Conservation (phyloP, 1,140 invertebrate species). For the Zaprionus nigranus region DNA sequence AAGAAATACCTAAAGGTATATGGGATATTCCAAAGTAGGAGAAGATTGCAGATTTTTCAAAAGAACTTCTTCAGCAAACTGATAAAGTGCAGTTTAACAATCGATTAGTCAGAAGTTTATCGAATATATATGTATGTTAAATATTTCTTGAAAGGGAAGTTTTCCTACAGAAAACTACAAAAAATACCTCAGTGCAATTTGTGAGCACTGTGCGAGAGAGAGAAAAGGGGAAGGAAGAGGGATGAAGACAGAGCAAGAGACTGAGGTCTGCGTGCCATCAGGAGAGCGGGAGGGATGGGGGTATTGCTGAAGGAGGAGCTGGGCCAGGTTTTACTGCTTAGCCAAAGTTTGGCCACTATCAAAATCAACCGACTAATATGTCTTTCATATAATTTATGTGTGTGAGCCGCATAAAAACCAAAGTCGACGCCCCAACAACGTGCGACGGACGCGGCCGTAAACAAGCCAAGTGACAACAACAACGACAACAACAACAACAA, state of each 20-base stretch:
- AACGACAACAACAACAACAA: conserved; percentile 11
- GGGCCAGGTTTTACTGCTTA: conserved; percentile 38
- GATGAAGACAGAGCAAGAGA: not conserved
- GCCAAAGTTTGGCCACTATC: conserved; percentile 52
- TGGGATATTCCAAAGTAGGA: no score
- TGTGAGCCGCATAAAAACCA: conserved; percentile 52
- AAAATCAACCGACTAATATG: conserved; percentile 57
- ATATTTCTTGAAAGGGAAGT: not conserved
- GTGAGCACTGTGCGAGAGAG: not conserved
- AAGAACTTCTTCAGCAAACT: no score
- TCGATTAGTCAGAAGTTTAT: not conserved
- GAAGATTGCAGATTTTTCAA: not conserved
- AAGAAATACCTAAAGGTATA: no score
- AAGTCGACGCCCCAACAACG: conserved; percentile 38
- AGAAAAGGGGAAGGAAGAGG: not conserved
- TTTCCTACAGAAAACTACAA: not conserved
- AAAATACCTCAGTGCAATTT: not conserved
- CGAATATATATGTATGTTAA: not conserved
- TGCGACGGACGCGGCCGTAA: conserved; percentile 42
- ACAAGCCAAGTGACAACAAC: conserved; percentile 47
- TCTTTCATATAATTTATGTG: conserved; percentile 59
- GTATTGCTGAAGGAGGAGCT: not conserved
- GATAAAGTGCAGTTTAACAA: not conserved
- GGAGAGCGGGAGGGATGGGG: not conserved
- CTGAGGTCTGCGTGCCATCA: not conserved